Evolutionary conservation across 2,113 vertebrate genomes (phyloP), one percentile per base, ranked within the genome.

Genomic region (Plecturocebus donacophilus): DNA sequence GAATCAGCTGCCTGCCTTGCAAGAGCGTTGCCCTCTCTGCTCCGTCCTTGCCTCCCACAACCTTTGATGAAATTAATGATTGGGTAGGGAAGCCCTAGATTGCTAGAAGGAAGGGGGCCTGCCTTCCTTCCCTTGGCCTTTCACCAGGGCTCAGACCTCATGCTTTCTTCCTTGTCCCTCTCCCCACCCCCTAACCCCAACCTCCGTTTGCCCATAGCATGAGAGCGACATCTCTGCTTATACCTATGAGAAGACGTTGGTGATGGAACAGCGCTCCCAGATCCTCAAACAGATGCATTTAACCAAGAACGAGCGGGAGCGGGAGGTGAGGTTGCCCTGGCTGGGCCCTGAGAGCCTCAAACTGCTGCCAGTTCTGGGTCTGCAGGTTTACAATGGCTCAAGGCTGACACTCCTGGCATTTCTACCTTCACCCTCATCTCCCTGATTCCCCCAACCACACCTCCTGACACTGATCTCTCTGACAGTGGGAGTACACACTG

Each of bases 251-350:
- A 99, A 99, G 99, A 99, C 99, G 0, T 94, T 99, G 98, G 99
- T 99, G 98, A 99, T 99, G 99, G 99, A 99, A 97, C 99, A 99
- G 90, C 99, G 99, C 20, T 99, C 99, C 19, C 99, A 99, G 99
- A 99, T 99, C 98, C 99, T 99, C 52, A 99, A 99, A 94, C 99
- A 99, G 98, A 99, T 99, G 99, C 99, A 99, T 96, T 98, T 99
- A 93, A 99, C 99, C 97, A 99, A 99, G 99, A 99, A 98, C 0
- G 99, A 99, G 98, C 99, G 99, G 4, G 99, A 99, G 96, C 98
- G 99, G 38, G 99, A 99, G 99, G 99, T 99, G 98, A 98, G 97
- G 71, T 21, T 4, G 8, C 85, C 76, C 25, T 19, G 47, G 30
- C 10, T 49, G 49, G 82, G 54, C 52, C 81, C 35, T 4, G 89